Base-by-base conservation (phyloP, 2,888 invertebrate species). In the Sarcophaga rosellei region DNA sequence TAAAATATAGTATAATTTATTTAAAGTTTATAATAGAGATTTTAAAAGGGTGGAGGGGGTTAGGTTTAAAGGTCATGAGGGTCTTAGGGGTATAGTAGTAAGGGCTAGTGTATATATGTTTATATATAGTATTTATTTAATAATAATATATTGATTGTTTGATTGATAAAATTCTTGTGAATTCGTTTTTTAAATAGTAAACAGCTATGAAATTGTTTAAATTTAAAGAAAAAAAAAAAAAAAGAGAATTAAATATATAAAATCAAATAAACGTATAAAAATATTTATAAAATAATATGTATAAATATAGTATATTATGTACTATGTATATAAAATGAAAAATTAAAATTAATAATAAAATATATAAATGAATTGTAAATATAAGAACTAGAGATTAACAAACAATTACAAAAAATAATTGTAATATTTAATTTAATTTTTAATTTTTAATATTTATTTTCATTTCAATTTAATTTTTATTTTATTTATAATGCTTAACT, bases 91-190 rank as follows among this genome's bases (percentile, higher is more conserved):
- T 0, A 10, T 35, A 35, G 8, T 35, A 35, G 35, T 10, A 35
- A 15, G 57, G 61, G 47, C 6, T n/a, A 53, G 47, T 66, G 35
- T 77, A 20, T 78, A 65, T 6, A 25, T 65, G 57, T 79, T 77
- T 73, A 61, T 35, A 35, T 35, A 10, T 35, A 35, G 35, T 57
- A 59, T 65, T 21, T 72, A 72, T 59, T 57, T 72, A 72, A 15
- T 53, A 47, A 47, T 47, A 81, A 63, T 80, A 75, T 80, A 73
- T 74, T 85, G 74, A 85, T 85, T 81, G 85, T 74, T 81, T 62
- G 65, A 74, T 76, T 77, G 65, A 77, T 81, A 81, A 72, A 85
- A 15, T 81, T 73, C n/a, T 68, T 77, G 57, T 57, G 17, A 44
- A 44, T 59, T 65, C 53, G 53, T 12, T 53, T 15, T 53, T 15